Percentiles rank a stretch among this genome's conserved stretches.
phyloP scores from a whole-genome alignment of 1,140 invertebrate genomes.

The Zaprionus capensis region DNA sequence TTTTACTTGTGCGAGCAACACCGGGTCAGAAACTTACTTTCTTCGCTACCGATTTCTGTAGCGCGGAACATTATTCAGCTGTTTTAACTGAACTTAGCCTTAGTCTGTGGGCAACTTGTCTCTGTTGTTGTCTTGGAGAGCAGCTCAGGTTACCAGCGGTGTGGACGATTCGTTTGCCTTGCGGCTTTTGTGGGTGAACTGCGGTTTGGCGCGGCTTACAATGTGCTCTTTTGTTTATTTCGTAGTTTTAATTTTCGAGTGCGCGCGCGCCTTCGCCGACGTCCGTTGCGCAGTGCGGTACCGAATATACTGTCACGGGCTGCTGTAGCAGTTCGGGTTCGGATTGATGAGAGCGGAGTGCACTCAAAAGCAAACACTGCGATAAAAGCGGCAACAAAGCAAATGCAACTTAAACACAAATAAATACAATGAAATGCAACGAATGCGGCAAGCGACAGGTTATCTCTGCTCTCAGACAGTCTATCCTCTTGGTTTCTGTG shows the following conservation, averaged over 20 bases:
- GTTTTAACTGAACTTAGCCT: conserved; percentile 41
- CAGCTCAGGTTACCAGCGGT: conserved; percentile 53
- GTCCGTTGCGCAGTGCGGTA: conserved; percentile 42
- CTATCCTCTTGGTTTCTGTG: background rate
- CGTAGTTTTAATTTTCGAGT: background rate
- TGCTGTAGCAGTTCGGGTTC: background rate
- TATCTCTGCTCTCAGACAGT: conserved; percentile 41
- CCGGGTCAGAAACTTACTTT: conserved; percentile 69
- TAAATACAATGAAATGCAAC: conserved; percentile 11
- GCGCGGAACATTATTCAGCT: conserved; percentile 74
- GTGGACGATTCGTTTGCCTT: conserved; percentile 37
- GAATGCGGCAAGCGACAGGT: conserved; percentile 53
- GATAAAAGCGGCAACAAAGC: conserved; percentile 58
- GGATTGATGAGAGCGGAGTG: conserved; percentile 28
- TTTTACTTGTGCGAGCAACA: background rate
- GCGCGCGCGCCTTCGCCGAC: conserved; percentile 31
- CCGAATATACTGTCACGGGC: conserved; percentile 45
- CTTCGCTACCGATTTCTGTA: conserved; percentile 79
- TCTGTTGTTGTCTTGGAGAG: conserved; percentile 17
- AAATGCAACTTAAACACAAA: conserved; percentile 36
- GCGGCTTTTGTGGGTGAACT: conserved; percentile 66
- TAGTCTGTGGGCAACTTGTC: conserved; percentile 26
- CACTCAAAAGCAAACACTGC: conserved; percentile 60
- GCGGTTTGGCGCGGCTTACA: conserved; percentile 47
- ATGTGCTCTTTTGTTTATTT: conserved; percentile 31